These are phyloP conservation scores for Eutrigla gurnardus DNA, from an alignment of 2,797 vertebrate species.

Conservation along the genomic window DNA sequence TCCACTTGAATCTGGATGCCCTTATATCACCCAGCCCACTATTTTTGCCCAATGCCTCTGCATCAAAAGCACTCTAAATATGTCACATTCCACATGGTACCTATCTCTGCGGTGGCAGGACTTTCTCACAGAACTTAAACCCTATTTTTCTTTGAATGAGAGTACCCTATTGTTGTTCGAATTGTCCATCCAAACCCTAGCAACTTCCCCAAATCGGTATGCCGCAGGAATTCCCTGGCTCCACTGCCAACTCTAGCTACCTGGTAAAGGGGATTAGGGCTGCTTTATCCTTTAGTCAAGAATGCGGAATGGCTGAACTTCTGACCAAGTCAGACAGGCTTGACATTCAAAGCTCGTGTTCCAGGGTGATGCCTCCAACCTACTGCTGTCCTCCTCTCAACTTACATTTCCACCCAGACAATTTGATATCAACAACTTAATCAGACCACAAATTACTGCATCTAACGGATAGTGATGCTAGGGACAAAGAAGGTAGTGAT, in stretches of 20 bases:
- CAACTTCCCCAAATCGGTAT: conserved; percentile 88
- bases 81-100: conserved; percentile 78
- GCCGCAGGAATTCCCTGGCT: conserved; percentile 88
- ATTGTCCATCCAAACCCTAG: conserved; percentile 83
- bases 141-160: conserved; percentile 82
- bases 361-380: conserved; percentile 68
- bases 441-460: conserved; percentile 12
- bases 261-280: conserved; percentile 91
- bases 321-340: conserved; percentile 82
- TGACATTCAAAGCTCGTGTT: conserved; percentile 76
- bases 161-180: conserved; percentile 80
- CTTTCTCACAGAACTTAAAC: conserved; percentile 85
- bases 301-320: conserved; percentile 89
- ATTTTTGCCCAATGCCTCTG: conserved; percentile 46
- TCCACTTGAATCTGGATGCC: conserved; percentile 36
- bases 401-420: conserved; percentile 42
- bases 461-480: neutral
- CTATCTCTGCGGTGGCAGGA: conserved; percentile 70
- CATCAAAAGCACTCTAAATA: conserved; percentile 67
- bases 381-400: conserved; percentile 42
- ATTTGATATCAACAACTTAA: conserved; percentile 55
- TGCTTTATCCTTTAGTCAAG: conserved; percentile 90
- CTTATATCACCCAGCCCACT: conserved; percentile 25
- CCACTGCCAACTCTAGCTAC: conserved; percentile 86
- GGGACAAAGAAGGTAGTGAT: neutral